Evolutionary conservation across 2,797 vertebrate genomes (phyloP).

Genomic region (Oreochromis grahami): DNA sequence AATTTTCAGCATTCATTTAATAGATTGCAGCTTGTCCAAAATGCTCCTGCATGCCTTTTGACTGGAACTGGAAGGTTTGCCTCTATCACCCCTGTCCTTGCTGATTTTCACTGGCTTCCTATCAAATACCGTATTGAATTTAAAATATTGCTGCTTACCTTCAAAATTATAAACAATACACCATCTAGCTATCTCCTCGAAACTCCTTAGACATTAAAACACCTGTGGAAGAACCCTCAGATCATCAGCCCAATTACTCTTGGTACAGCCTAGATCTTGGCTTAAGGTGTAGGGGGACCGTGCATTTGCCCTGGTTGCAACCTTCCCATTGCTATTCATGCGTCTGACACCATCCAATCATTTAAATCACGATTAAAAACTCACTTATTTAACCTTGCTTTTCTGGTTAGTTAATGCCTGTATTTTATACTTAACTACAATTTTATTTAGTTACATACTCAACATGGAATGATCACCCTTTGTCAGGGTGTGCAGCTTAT

Average conservation of each 20-base stretch:
- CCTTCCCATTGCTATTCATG: not conserved
- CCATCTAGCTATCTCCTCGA: not conserved
- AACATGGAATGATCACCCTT: not conserved
- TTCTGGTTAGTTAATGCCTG: not conserved
- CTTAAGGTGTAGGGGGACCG: not conserved
- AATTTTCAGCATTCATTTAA: not conserved
- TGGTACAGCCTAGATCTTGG: not conserved
- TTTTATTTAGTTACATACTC: not conserved
- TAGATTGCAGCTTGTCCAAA: not conserved
- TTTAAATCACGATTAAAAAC: not conserved
- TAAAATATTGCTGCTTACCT: not conserved
- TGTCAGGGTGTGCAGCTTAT: not conserved
- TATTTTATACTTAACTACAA: not conserved
- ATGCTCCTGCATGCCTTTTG: not conserved
- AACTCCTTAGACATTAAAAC: not conserved
- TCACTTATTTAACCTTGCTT: not conserved
- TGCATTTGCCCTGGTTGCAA: not conserved
- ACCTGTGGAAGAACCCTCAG: too few species aligned
- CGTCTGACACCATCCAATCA: not conserved
- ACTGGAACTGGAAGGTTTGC: not conserved
- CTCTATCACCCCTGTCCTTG: not conserved
- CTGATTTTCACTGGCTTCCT: not conserved
- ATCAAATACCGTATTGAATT: not conserved
- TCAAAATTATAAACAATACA: not conserved
- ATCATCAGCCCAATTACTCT: not conserved